Evolutionary conservation across 1,140 invertebrate genomes (phyloP).

Genomic region (Drosophila equinoxialis): DNA sequence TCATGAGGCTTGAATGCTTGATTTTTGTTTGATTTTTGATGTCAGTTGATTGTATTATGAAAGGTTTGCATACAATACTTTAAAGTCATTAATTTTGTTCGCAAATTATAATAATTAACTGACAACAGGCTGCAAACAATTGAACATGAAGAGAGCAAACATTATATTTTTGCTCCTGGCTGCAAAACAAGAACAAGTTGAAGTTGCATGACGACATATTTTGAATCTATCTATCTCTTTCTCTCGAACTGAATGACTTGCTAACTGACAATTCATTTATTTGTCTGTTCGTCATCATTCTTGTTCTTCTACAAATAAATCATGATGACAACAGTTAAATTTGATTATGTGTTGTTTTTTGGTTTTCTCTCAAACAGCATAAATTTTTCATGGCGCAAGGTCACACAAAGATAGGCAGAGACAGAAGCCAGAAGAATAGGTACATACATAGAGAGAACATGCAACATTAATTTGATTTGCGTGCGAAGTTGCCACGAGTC

Average conservation of each 20-base stretch:
- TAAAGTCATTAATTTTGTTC: conserved; percentile 16
- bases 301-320: conserved; percentile 72
- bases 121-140: conserved; percentile 30
- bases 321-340: conserved; percentile 80
- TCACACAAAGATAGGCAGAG: conserved; percentile 24
- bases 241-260: conserved; percentile 17
- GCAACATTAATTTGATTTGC: conserved; percentile 81
- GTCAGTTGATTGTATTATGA: conserved; percentile 10
- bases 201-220: conserved; percentile 22
- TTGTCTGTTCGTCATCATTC: conserved; percentile 63
- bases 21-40: neutral
- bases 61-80: neutral
- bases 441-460: conserved; percentile 47
- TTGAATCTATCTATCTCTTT: conserved; percentile 18
- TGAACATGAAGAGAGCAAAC: conserved; percentile 2
- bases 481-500: conserved; percentile 56
- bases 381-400: conserved; percentile 71
- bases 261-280: conserved; percentile 48
- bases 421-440: conserved; percentile 30
- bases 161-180: conserved; percentile 17
- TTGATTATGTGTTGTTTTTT: conserved; percentile 68
- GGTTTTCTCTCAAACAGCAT: conserved; percentile 2
- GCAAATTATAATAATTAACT: conserved; percentile 41
- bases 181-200: conserved; percentile 16
- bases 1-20: neutral